Evolutionary conservation across 2,113 vertebrate genomes (phyloP), one percentile per base, ranked within the genome.

Genomic region (Pteropus alecto): DNA sequence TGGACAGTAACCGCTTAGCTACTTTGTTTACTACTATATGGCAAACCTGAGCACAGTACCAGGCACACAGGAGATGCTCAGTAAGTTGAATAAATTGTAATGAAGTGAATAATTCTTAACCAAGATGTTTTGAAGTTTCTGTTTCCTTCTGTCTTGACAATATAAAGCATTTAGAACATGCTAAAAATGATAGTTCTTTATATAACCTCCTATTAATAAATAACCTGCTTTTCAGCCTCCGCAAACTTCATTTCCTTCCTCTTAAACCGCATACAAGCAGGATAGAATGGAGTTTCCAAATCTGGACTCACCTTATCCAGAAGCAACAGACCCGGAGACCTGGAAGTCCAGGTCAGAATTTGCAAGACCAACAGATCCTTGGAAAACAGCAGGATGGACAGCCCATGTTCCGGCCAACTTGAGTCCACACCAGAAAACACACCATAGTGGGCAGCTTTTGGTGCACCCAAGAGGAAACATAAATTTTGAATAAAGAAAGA

Each of bases 171-270:
- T 90, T 60, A 93, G 77, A 86, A 83, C 63, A 88, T 22, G 46
- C 91, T 93, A 89, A 94, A 96, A 93, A 94, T 16, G 58, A 89
- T 19, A 46, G 65, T 51, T 68, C 97, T 96, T 98, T 98, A 97
- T 94, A 98, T 98, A 98, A 77, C 71, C 30, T 97, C 86, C 98
- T 95, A 91, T 70, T 95, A 97, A 98, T 97, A 98, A 98, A 91
- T 73, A 95, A 81, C 35, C 61, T 33, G 71, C 67, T 73, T 96
- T 95, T 93, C 58, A 71, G 85, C 91, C 73, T 90, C 24, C 12
- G 63, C 43, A 87, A 96, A 96, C 82, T 90, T 94, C 21, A 61
- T 67, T 97, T 98, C 96, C 98, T 97, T 96, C 93, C 96, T 95
- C 70, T 46, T 0, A 68, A 86, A 73, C 48, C 19, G 2, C 0